Evolutionary conservation across 2,113 vertebrate species (phyloP).

Genomic region (Pachyramphus minor): DNA sequence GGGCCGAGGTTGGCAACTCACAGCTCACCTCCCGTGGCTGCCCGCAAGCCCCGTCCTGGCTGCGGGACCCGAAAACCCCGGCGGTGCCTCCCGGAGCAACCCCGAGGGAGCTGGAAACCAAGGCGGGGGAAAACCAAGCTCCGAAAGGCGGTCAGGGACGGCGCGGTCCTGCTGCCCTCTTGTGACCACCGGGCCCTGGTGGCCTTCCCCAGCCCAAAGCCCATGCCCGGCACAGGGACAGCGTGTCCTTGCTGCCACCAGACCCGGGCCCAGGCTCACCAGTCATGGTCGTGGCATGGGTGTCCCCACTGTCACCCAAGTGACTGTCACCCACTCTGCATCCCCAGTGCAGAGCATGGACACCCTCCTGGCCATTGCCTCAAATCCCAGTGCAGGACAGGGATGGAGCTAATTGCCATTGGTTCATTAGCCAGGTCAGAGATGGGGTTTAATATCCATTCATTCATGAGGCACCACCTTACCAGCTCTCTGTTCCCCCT

Average conservation of each 20-base stretch:
- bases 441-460: neutral
- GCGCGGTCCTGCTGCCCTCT: constrained; percentile 22
- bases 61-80: fast-evolving
- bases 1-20: neutral
- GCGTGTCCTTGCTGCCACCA: neutral
- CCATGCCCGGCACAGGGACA: neutral
- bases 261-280: neutral
- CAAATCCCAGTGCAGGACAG: fast-evolving
- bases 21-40: neutral
- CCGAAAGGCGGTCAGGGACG: neutral
- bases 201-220: neutral
- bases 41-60: neutral
- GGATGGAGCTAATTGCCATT: fast-evolving
- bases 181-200: neutral
- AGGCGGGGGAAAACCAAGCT: fast-evolving
- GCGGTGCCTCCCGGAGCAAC: fast-evolving
- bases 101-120: fast-evolving
- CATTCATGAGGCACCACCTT: neutral
- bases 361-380: fast-evolving
- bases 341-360: neutral
- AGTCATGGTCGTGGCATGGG: neutral
- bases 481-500: neutral
- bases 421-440: neutral
- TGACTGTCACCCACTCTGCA: too few species aligned
- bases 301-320: neutral